A percentile compares a stretch with the other conserved stretches of the same genome.
These are phyloP conservation scores for Caenorhabditis briggsae DNA, from an alignment of 1,140 invertebrate genomes.

Conservation along the genomic window DNA sequence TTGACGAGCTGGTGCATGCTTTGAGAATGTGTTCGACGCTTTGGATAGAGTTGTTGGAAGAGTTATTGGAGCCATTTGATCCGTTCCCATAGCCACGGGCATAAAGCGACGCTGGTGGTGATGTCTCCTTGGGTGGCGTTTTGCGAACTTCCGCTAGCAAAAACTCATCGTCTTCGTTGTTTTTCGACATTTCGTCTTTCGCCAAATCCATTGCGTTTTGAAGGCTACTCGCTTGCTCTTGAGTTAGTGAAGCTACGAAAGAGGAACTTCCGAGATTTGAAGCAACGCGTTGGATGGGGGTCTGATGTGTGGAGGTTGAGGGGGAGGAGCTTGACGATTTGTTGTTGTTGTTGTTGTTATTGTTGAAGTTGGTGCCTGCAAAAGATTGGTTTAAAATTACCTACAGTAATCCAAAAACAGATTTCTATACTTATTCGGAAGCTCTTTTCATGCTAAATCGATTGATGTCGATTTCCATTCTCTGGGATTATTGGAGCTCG, in stretches of 20 bases:
- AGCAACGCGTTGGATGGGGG: slow-evolving; percentile 14
- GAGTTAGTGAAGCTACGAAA: slow-evolving; percentile 11
- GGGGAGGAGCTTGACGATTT: slow-evolving; percentile 19
- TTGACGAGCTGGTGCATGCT: slow-evolving; percentile 1
- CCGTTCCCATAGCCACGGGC: background rate
- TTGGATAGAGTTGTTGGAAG: slow-evolving; percentile 3
- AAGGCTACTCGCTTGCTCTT: background rate
- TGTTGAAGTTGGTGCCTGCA: background rate
- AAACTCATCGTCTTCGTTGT: slow-evolving; percentile 35
- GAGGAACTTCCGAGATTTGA: slow-evolving; percentile 30
- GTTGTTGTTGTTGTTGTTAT: background rate
- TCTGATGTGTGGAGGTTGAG: slow-evolving; percentile 20
- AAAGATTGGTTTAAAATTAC: background rate
- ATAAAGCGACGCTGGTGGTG: background rate
- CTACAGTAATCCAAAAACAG: too few species aligned
- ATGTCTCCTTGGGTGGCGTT: background rate
- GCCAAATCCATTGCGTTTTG: slow-evolving; percentile 21
- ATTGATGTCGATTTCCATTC: too few species aligned
- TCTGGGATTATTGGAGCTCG: too few species aligned
- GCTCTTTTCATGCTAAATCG: too few species aligned
- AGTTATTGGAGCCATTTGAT: slow-evolving; percentile 2
- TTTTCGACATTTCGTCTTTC: slow-evolving; percentile 1
- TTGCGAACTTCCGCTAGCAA: slow-evolving; percentile 3
- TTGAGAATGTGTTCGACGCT: slow-evolving; percentile 26
- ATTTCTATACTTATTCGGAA: too few species aligned